Base-by-base conservation (phyloP, 2,888 invertebrate species). In the Aelia acuminata region DNA sequence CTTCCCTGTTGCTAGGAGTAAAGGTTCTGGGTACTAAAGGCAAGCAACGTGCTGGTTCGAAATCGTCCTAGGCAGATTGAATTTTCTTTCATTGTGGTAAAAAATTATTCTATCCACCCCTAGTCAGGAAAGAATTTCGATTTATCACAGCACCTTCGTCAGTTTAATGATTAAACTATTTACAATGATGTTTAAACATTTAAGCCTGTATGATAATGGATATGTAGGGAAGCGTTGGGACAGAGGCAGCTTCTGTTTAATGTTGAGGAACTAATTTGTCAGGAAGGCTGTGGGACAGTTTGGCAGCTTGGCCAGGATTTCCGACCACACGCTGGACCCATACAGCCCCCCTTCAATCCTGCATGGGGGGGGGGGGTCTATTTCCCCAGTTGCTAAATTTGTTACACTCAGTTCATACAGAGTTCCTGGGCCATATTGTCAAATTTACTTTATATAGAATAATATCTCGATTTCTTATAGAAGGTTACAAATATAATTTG, bases 201-300 rank as follows among this genome's bases (percentile, higher is more conserved):
- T n/a, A 8, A 53, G 5, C 0, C 8, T 22, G n/a, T 31, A 31
- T 63, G 15, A 63, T 63, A 63, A 63, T 63, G 3, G 15, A 63
- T 63, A 31, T 0, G 26, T 18, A 3, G 63, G 63, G 18, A 63
- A 20, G 63, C 4, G 63, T 15, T 31, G 4, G 63, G 31, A 13
- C 63, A 63, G 31, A 7, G 63, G 31, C 15, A 63, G 63, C 31
- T 63, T 31, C 31, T 63, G 63, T 63, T 63, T 63, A 63, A 63
- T 63, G 63, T 63, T 63, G 63, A 63, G 63, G 63, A 63, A 63
- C 63, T 63, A 63, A 63, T 63, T 63, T 31, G 63, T 63, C 15
- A 63, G 63, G 63, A 63, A 63, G 63, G 63, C 20, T 31, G 63
- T 20, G 63, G 63, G 63, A 63, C 63, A 63, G 63, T 63, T 63